Evolutionary conservation across 2,113 vertebrate genomes (phyloP), one percentile per base, ranked within the genome.

Genomic region (Polypterus bichir): DNA sequence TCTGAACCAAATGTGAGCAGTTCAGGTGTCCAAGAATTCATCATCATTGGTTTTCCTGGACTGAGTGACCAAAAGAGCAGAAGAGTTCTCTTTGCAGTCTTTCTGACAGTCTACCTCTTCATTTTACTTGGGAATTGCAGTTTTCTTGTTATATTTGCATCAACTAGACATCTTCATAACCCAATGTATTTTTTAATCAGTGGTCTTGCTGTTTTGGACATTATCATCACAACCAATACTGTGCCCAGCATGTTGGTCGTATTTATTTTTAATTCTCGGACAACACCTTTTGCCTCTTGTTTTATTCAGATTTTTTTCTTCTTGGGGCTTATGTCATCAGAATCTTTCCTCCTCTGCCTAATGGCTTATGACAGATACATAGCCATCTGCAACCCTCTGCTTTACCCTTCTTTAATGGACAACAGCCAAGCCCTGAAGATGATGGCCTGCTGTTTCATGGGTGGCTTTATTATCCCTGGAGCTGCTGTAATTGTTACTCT

Each of bases 101-200:
- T 27, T 27, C 27, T 27, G 27, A 27, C 27, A 27, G 27, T 27
- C 27, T 27, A 27, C 27, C 5, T 65, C 57, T 63, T 27, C 3
- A 65, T 66, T 5, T 44, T 71, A 44, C 52, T 70, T 27, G 70
- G 70, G 3, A 72, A 72, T 53, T 27, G 52, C 27, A 47, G 62
- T 46, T 65, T 72, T 57, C 55, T 72, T 45, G 7, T 7, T 7
- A 60, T 61, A 3, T 52, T 63, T 44, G 10, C 47, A n/a, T 5
- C 64, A 44, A 61, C 65, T 44, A 46, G 58, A 27, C 46, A 56
- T 47, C 65, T 72, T 2, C 48, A 59, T 10, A 65, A 47, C 1
- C 65, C 70, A 58, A 72, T 72, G 68, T 71, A 71, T 56, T 66
- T 62, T 54, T 68, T 72, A 7, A 47, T 72, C 27, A 49, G 46